Evolutionary conservation across 2,113 vertebrate genomes (phyloP).

Genomic region (Prochilodus magdalenae): DNA sequence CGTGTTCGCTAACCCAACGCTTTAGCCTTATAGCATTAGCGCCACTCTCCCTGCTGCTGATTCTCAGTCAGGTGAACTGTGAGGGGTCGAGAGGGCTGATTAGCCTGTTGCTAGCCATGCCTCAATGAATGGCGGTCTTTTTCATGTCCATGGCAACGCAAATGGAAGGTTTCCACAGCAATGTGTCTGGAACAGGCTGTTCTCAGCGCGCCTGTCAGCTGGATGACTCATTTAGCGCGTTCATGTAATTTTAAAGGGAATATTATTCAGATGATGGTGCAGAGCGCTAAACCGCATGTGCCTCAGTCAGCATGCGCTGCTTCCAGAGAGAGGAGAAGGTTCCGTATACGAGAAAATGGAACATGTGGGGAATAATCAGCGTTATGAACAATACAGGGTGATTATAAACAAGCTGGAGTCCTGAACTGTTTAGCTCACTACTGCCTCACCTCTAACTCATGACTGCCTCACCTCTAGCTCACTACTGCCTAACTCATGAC

Average conservation of each 20-base stretch:
- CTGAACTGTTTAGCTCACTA: too few species aligned
- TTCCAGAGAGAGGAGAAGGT: background rate
- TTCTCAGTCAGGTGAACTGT: background rate
- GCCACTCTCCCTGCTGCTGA: background rate
- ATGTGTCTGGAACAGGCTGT: conserved; percentile 23
- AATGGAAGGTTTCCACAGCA: conserved; percentile 21
- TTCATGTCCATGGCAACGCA: conserved; percentile 15
- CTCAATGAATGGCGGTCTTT: background rate
- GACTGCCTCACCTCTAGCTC: too few species aligned
- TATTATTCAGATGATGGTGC: background rate
- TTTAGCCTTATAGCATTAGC: too few species aligned
- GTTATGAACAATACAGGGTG: too few species aligned
- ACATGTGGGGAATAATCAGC: background rate
- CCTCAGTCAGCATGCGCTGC: background rate
- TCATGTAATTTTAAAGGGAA: conserved; percentile 1
- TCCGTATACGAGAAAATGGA: background rate
- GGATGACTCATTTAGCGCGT: conserved; percentile 28
- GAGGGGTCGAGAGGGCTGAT: background rate
- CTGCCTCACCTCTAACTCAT: too few species aligned
- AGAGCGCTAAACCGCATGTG: background rate
- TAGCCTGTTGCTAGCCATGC: background rate
- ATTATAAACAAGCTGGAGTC: too few species aligned
- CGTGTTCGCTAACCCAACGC: too few species aligned
- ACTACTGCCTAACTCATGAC: too few species aligned
- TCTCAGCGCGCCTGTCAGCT: background rate